phyloP scores from a whole-genome alignment of 2,113 vertebrate species.

The Eonycteris spelaea region DNA sequence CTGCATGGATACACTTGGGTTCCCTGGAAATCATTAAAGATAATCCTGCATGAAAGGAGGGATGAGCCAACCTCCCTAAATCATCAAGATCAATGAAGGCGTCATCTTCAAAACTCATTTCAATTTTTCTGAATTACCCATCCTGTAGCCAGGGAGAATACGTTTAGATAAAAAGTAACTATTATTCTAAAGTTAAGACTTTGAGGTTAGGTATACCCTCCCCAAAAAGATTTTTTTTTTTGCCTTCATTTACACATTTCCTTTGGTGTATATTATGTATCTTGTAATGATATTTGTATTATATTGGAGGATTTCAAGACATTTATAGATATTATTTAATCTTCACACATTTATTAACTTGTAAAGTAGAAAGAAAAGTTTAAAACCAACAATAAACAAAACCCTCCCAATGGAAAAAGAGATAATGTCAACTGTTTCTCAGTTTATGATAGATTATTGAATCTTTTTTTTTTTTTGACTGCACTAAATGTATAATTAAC shows the following conservation, averaged over 20 bases:
- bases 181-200: neutral
- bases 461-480: neutral
- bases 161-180: constrained; percentile 35
- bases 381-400: neutral
- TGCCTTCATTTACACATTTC: neutral
- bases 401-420: neutral
- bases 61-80: constrained; percentile 44
- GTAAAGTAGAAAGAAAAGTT: neutral
- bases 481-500: neutral
- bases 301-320: neutral
- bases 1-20: neutral
- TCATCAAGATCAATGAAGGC: constrained; percentile 50
- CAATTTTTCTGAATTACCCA: constrained; percentile 41
- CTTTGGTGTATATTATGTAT: neutral
- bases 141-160: neutral
- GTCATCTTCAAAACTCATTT: constrained; percentile 29
- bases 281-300: neutral
- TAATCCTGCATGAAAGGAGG: constrained; percentile 52
- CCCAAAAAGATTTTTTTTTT: neutral
- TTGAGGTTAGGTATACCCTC: neutral
- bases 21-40: constrained; percentile 57
- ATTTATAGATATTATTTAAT: neutral
- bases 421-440: neutral
- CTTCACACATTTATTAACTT: neutral
- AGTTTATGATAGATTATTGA: neutral